These are phyloP conservation scores for Chionoecetes opilio DNA, from an alignment of 1,140 invertebrate species.

Conservation along the genomic window DNA sequence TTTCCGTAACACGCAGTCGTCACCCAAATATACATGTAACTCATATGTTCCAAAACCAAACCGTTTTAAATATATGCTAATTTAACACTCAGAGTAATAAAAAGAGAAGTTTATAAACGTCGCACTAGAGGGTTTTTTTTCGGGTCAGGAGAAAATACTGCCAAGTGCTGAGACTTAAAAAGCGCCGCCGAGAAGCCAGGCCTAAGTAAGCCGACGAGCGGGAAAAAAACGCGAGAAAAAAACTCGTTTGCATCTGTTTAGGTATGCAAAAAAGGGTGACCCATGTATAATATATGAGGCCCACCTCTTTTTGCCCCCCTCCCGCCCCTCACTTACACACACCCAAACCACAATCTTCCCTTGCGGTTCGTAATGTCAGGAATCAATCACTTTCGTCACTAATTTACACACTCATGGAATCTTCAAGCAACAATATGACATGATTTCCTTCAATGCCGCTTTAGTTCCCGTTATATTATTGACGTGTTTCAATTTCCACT, in stretches of 20 bases:
- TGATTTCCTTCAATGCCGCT: not conserved
- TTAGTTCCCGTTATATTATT: not conserved
- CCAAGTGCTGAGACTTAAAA: not conserved
- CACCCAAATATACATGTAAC: too few species aligned
- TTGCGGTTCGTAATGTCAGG: slow-evolving; percentile 40
- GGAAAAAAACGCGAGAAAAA: slow-evolving; percentile 57
- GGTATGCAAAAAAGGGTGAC: slow-evolving; percentile 77
- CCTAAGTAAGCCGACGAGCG: slow-evolving; percentile 33
- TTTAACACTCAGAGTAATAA: slow-evolving; percentile 22
- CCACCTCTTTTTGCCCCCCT: slow-evolving; percentile 55
- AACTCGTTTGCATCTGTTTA: slow-evolving; percentile 79
- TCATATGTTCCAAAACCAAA: too few species aligned
- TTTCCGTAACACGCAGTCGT: too few species aligned
- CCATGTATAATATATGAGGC: slow-evolving; percentile 77
- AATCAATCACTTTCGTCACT: slow-evolving; percentile 30
- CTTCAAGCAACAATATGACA: not conserved
- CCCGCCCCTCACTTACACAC: slow-evolving; percentile 56
- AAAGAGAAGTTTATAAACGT: slow-evolving; percentile 25
- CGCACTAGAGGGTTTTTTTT: not conserved
- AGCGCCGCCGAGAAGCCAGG: not conserved
- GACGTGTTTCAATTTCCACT: not conserved
- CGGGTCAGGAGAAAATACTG: not conserved
- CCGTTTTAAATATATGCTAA: too few species aligned
- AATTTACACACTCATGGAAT: not conserved
- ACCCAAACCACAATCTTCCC: not conserved